Evolutionary conservation across 2,113 vertebrate species (phyloP).

Genomic region (Corapipo altera): DNA sequence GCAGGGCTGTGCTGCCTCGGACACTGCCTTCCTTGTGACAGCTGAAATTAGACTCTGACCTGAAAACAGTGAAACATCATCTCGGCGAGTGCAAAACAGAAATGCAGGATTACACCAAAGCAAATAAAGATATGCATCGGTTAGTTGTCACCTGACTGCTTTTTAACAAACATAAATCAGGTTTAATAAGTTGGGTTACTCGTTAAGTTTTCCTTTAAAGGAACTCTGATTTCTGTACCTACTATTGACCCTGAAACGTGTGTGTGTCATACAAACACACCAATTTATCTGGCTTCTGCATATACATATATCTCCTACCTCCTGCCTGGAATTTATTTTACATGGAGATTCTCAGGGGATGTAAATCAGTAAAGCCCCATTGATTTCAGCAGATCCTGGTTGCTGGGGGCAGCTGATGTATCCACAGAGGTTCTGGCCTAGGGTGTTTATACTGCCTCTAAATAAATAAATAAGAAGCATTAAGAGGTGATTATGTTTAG

Average conservation of each 20-base stretch:
- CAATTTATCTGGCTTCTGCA: not conserved
- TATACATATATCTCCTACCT: not conserved
- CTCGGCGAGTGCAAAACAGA: slow-evolving; percentile 35
- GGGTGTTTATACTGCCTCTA: slow-evolving; percentile 38
- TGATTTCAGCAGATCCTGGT: slow-evolving; percentile 28
- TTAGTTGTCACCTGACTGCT: slow-evolving; percentile 44
- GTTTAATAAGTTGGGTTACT: slow-evolving; percentile 45
- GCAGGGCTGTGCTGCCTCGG: not conserved
- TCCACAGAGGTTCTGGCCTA: not conserved
- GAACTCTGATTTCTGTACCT: not conserved
- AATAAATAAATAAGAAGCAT: slow-evolving; percentile 59
- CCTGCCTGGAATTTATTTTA: slow-evolving; percentile 31
- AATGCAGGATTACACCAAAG: slow-evolving; percentile 58
- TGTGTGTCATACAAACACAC: not conserved
- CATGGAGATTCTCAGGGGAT: not conserved
- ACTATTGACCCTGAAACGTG: not conserved
- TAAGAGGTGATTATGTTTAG: slow-evolving; percentile 36
- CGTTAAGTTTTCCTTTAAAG: not conserved
- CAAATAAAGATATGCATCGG: slow-evolving; percentile 64
- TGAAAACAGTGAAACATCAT: slow-evolving; percentile 15
- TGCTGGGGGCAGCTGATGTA: not conserved
- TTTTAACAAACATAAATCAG: slow-evolving; percentile 59
- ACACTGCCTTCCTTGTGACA: slow-evolving; percentile 28
- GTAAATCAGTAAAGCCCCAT: slow-evolving; percentile 25
- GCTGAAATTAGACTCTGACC: slow-evolving; percentile 58